Conservation (phyloP, 2,888 invertebrate genomes). For the Metellina segmentata region DNA sequence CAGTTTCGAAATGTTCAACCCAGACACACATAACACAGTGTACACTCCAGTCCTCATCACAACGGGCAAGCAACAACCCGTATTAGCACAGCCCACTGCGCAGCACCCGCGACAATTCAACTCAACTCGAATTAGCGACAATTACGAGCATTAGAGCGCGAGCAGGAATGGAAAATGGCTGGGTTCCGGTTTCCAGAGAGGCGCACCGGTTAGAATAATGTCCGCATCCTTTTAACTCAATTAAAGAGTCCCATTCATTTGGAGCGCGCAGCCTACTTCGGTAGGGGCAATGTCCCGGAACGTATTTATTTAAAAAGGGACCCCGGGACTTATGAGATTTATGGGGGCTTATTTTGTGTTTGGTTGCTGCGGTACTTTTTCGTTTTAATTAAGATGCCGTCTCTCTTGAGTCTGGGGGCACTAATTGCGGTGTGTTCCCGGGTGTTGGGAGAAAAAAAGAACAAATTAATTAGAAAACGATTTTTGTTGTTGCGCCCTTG, state of each 20-base stretch:
- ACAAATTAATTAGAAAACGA: neutral
- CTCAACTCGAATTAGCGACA: neutral
- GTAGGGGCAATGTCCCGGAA: neutral
- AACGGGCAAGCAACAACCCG: slow-evolving; percentile 3
- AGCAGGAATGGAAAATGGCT: neutral
- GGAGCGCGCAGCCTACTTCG: too few species aligned
- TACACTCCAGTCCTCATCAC: too few species aligned
- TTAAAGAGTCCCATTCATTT: slow-evolving; percentile 18
- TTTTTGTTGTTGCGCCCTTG: neutral
- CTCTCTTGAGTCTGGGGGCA: neutral
- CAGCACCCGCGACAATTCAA: neutral
- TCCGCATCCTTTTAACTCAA: slow-evolving; percentile 34
- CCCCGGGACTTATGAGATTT: neutral
- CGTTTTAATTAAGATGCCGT: neutral
- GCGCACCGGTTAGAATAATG: neutral
- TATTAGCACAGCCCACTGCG: neutral
- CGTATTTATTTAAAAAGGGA: neutral
- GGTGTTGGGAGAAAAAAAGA: neutral
- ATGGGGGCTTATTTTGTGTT: neutral
- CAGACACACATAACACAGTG: too few species aligned
- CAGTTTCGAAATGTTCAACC: neutral
- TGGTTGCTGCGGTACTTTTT: neutral
- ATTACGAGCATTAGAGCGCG: neutral
- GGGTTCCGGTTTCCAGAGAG: neutral
- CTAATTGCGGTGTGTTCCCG: neutral